Conservation (phyloP, 2,797 vertebrate genomes). For the Neostethus bicornis region DNA sequence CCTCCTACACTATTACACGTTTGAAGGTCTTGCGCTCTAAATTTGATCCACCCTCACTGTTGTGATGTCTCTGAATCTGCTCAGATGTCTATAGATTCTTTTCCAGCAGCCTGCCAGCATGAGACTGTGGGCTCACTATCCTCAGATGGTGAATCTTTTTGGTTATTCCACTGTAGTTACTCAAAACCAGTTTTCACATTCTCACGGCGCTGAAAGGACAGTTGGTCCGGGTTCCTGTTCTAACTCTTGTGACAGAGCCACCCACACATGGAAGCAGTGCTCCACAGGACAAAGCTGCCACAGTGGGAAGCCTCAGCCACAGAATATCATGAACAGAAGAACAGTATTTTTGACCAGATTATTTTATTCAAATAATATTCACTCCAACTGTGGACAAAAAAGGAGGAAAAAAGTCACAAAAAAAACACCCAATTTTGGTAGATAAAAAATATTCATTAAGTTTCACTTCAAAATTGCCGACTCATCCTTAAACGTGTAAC, state of each 20-base stretch:
- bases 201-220: slow-evolving; percentile 59
- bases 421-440: not conserved
- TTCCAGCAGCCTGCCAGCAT: slow-evolving; percentile 44
- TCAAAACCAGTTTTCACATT: slow-evolving; percentile 56
- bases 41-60: slow-evolving; percentile 53
- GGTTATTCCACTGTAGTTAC: slow-evolving; percentile 50
- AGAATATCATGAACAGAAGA: not conserved
- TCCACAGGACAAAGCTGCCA: slow-evolving; percentile 11
- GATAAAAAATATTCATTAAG: slow-evolving; percentile 1
- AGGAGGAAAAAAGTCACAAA: not conserved
- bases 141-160: slow-evolving; percentile 56
- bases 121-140: slow-evolving; percentile 50
- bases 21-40: slow-evolving; percentile 57
- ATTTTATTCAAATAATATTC: not conserved
- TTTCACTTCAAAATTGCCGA: not conserved
- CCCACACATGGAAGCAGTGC: slow-evolving; percentile 45
- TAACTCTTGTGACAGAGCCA: slow-evolving; percentile 44
- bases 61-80: slow-evolving; percentile 52
- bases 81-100: slow-evolving; percentile 56
- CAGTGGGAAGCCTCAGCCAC: slow-evolving; percentile 21
- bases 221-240: slow-evolving; percentile 60
- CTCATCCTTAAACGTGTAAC: not conserved
- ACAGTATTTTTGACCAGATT: not conserved
- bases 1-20: slow-evolving; percentile 67
- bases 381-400: not conserved